phyloP scores from a whole-genome alignment of 1,140 invertebrate species.

The Cherax destructor region DNA sequence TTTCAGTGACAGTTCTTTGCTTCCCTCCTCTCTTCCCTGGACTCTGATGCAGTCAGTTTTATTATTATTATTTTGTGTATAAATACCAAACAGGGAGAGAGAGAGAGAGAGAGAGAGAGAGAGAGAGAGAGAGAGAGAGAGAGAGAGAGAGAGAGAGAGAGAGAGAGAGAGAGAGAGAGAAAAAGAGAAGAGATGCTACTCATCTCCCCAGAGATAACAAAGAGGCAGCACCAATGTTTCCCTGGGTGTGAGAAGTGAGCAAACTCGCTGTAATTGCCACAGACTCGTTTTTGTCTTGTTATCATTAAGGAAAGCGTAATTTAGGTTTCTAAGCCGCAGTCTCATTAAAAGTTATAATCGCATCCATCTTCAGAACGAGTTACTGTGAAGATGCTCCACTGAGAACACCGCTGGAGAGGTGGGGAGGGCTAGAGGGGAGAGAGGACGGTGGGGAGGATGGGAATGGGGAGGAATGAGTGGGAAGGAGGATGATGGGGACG shows the following conservation, averaged over 20 bases:
- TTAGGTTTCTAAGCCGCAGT: conserved; percentile 38
- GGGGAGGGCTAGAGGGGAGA: not conserved
- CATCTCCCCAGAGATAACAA: not conserved
- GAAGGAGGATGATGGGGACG: not conserved
- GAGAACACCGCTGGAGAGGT: too few species aligned
- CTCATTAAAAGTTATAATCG: conserved; percentile 49
- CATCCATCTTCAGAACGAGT: conserved; percentile 40
- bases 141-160: not conserved
- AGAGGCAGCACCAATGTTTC: not conserved
- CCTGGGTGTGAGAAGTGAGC: conserved; percentile 2
- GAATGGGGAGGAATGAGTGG: not conserved
- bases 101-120: not conserved
- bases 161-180: conserved; percentile 7
- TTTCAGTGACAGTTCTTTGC: too few species aligned
- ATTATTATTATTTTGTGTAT: too few species aligned
- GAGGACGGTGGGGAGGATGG: too few species aligned
- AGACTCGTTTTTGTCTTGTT: conserved; percentile 16
- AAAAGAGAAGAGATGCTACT: not conserved
- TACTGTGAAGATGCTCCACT: conserved; percentile 1
- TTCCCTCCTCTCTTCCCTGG: too few species aligned
- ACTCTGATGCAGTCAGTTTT: too few species aligned
- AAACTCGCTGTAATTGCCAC: conserved; percentile 27
- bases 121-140: not conserved
- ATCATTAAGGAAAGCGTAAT: conserved; percentile 43
- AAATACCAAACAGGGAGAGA: not conserved